Evolutionary conservation across 2,113 vertebrate genomes (phyloP).

Genomic region (Periophthalmodon schlosseri): DNA sequence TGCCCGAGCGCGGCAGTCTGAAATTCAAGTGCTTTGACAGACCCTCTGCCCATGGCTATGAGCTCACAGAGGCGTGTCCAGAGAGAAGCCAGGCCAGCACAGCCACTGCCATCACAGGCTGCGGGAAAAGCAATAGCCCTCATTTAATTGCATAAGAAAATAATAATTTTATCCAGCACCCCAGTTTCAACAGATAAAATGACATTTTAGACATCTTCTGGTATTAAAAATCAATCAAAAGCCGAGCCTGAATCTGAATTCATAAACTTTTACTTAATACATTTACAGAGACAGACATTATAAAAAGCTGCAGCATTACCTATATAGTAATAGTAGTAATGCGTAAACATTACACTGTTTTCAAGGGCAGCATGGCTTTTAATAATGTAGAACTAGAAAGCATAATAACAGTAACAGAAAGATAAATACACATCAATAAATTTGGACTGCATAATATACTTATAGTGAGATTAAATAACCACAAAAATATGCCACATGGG

Average conservation of each 20-base stretch:
- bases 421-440: background rate
- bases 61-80: constrained; percentile 53
- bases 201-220: background rate
- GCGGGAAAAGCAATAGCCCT: background rate
- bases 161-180: background rate
- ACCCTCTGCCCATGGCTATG: constrained; percentile 38
- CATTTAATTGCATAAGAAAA: background rate
- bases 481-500: no score
- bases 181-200: background rate
- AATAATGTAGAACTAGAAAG: background rate
- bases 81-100: constrained; percentile 16
- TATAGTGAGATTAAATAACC: no score
- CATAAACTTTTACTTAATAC: background rate
- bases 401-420: background rate
- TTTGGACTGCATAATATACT: no score
- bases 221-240: background rate
- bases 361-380: constrained; percentile 37
- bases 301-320: constrained; percentile 6
- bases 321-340: background rate
- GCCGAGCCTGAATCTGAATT: background rate
- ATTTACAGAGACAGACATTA: background rate
- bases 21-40: constrained; percentile 37
- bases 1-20: constrained; percentile 19
- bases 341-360: constrained; percentile 8
- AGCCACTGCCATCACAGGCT: constrained; percentile 11